A percentile compares a stretch with the other conserved stretches of the same genome.
These are phyloP conservation scores for Drosophila pseudotakahashii DNA, from an alignment of 2,888 invertebrate genomes.

Conservation along the genomic window DNA sequence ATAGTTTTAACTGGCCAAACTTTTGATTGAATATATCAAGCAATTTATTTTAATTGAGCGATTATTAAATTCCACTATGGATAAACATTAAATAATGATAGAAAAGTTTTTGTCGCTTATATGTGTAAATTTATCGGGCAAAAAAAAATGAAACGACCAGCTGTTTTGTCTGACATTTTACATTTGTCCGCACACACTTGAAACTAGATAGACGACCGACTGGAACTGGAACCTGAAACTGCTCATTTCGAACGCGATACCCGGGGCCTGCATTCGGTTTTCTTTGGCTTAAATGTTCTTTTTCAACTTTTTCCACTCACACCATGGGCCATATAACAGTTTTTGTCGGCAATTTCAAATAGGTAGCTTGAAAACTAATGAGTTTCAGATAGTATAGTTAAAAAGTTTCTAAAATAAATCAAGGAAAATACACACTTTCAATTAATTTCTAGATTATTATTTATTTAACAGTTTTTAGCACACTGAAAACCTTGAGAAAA, in stretches of 20 bases:
- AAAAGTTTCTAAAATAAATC: no score
- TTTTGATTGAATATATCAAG: neutral
- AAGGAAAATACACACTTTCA: no score
- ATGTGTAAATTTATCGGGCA: neutral
- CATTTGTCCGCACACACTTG: constrained; percentile 36
- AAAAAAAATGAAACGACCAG: neutral
- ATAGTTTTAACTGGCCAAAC: constrained; percentile 1
- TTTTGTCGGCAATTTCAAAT: neutral
- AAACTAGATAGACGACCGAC: constrained; percentile 40
- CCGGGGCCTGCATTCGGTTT: constrained; percentile 36
- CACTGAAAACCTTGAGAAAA: no score
- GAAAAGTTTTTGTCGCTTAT: neutral
- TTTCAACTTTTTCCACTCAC: constrained; percentile 37
- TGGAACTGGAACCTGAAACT: constrained; percentile 31
- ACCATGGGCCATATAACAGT: constrained; percentile 22
- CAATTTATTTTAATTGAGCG: neutral
- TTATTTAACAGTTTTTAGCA: no score
- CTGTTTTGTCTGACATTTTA: constrained; percentile 12
- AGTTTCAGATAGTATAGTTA: no score
- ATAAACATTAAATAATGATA: neutral
- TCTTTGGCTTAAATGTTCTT: constrained; percentile 33
- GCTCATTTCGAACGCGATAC: constrained; percentile 35
- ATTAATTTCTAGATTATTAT: no score
- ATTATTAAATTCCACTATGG: neutral
- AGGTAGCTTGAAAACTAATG: no score